Evolutionary conservation across 2,888 invertebrate genomes (phyloP), one percentile per base, ranked within the genome.

Genomic region (Nemapogon koenigi): DNA sequence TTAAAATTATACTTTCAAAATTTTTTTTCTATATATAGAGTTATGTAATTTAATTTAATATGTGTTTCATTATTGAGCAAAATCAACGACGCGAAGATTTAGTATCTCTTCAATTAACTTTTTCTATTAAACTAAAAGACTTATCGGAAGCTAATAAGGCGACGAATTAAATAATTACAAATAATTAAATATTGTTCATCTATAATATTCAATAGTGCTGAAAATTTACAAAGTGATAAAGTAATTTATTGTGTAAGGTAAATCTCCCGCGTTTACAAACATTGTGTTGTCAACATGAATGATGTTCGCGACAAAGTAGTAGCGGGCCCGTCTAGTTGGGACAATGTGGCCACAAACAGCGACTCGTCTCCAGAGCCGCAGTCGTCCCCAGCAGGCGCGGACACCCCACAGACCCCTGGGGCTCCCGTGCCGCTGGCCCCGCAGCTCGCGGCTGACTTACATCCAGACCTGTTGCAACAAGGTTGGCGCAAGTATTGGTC

Each of bases 401-500:
- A 76, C 38, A 68, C 71, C 1, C 83, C 84, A 2, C 81, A 83
- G 45, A 84, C 83, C 6, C 84, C 84, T 7, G 84, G 84, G 37
- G 73, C 81, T 28, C 84, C 84, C n/a, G 82, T 67, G 29, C 79
- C 71, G 2, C 55, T 76, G 16, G 73, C 76, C 3, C 71, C 70
- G 17, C 75, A 76, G 46, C 62, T 75, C 26, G 71, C 73, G 27
- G 71, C 73, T 3, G 80, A 79, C 26, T 53, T 79, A 38, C 80
- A 78, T 44, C 78, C 80, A 27, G 80, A 80, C 50, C 57, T 80
- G 18, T 49, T 84, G 4, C 90, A 91, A 57, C 93, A 93, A 59
- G 97, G 97, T 3, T 97, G 97, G 97, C 86, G 95, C 43, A 94
- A 93, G 55, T 96, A 92, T 66, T 97, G 97, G 97, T 97, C 96